Evolutionary conservation across 2,113 vertebrate genomes (phyloP).

Genomic region (Ardeotis arabs): DNA sequence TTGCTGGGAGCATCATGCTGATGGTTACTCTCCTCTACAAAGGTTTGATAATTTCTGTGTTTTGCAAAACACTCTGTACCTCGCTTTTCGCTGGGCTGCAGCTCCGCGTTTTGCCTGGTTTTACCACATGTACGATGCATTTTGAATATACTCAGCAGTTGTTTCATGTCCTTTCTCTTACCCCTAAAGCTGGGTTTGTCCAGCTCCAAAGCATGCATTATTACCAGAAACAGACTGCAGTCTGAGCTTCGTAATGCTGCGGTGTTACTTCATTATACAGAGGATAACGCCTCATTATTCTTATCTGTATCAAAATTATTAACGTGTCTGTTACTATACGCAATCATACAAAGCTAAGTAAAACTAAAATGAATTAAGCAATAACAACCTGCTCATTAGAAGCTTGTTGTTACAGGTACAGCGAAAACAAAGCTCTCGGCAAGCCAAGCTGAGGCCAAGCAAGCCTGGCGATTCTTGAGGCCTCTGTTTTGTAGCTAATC

Average conservation of each 20-base stretch:
- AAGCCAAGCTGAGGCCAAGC: neutral
- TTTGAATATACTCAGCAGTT: neutral
- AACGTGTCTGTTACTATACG: neutral
- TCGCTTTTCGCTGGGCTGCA: fast-evolving
- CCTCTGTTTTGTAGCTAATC: neutral
- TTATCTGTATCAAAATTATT: neutral
- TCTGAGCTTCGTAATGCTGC: neutral
- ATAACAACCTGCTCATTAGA: neutral
- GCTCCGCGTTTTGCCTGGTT: neutral
- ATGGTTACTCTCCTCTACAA: neutral
- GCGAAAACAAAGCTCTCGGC: neutral
- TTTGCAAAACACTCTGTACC: neutral
- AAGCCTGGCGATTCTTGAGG: neutral
- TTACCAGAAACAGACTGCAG: neutral
- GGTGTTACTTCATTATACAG: no score
- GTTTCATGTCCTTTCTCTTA: neutral
- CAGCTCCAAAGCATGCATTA: fast-evolving
- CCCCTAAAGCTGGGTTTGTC: neutral
- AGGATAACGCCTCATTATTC: neutral
- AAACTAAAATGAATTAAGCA: neutral
- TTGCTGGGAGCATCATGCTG: neutral
- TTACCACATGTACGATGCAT: neutral
- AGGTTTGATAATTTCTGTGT: neutral
- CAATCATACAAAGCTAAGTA: neutral
- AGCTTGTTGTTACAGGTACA: neutral